Conservation (phyloP, 1,140 invertebrate species). For the Micrasema longulum region DNA sequence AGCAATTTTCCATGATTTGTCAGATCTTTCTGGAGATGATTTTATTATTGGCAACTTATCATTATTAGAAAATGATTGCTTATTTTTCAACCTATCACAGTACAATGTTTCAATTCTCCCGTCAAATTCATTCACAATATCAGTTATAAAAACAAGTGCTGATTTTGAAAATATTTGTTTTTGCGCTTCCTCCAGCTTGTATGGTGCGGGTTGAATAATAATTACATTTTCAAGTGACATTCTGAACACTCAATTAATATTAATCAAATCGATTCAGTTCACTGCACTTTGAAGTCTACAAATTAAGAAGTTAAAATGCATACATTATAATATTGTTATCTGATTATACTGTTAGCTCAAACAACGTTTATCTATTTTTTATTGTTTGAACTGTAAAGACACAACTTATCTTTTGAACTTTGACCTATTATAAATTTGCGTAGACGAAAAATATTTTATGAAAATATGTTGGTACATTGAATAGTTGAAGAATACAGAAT, state of each 20-base stretch:
- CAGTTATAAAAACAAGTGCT: conserved; percentile 63
- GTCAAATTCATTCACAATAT: conserved; percentile 64
- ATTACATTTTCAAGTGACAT: conserved; percentile 50
- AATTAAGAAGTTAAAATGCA: background rate
- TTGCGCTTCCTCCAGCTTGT: conserved; percentile 66
- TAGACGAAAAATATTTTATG: too few species aligned
- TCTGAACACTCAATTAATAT: too few species aligned
- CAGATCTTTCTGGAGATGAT: conserved; percentile 57
- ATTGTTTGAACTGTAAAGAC: too few species aligned
- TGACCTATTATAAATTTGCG: too few species aligned
- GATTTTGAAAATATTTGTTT: conserved; percentile 61
- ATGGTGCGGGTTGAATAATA: conserved; percentile 63
- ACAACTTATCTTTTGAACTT: too few species aligned
- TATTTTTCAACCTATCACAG: conserved; percentile 59
- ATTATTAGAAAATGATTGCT: conserved; percentile 55
- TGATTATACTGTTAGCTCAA: background rate
- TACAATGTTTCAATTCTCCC: conserved; percentile 63
- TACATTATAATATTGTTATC: background rate
- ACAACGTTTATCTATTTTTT: too few species aligned
- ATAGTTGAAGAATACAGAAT: too few species aligned
- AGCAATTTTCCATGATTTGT: conserved; percentile 68
- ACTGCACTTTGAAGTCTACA: too few species aligned
- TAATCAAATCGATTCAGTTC: too few species aligned
- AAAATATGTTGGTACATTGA: too few species aligned
- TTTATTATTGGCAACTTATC: conserved; percentile 56